phyloP scores from a whole-genome alignment of 2,888 invertebrate species.

The Philopedon plagiatum region DNA sequence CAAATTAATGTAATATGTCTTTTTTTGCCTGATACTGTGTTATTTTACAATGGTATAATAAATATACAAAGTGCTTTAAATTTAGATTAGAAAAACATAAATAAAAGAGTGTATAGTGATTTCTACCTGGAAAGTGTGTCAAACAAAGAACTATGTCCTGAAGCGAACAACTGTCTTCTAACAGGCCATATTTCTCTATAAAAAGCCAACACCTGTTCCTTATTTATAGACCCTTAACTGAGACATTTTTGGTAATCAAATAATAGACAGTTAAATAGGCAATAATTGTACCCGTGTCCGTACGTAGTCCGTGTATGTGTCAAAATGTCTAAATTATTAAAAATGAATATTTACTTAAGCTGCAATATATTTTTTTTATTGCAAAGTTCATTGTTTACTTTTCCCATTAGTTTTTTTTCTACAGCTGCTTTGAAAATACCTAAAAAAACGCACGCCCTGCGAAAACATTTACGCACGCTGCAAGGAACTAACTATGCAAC shows the following conservation, averaged over 20 bases:
- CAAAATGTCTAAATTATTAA: neutral
- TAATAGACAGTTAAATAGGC: neutral
- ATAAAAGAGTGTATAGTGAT: neutral
- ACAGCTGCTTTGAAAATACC: no score
- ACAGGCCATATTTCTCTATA: neutral
- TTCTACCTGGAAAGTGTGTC: slow-evolving; percentile 17
- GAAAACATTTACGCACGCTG: no score
- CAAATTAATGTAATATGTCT: no score
- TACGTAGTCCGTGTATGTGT: neutral
- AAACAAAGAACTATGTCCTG: neutral
- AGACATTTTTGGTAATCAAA: slow-evolving; percentile 6
- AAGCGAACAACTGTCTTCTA: slow-evolving; percentile 7
- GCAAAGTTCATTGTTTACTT: no score
- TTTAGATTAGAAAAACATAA: no score
- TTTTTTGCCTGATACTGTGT: no score
- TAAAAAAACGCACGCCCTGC: no score
- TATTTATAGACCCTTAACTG: slow-evolving; percentile 9
- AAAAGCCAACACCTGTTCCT: slow-evolving; percentile 3
- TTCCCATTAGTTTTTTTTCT: no score
- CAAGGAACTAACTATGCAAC: no score
- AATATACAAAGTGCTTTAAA: no score
- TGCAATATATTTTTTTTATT: no score
- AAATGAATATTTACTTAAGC: neutral
- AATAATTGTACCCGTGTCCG: neutral
- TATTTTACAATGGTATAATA: no score